Base-by-base conservation (phyloP, 2,113 vertebrate species). In the Dryoscopus gambensis region DNA sequence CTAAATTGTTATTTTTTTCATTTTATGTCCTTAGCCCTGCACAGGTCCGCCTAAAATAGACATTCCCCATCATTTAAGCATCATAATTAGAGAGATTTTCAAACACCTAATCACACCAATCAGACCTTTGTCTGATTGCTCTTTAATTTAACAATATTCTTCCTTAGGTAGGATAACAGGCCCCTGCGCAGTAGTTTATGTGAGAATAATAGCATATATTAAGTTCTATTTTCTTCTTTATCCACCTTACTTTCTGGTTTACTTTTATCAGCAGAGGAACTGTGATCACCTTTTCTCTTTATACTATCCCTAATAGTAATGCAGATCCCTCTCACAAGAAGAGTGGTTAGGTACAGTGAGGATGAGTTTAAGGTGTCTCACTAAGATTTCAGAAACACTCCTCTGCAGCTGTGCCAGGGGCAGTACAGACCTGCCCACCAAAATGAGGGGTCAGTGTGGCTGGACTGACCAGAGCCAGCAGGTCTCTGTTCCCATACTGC, bases 31-130 rank as follows among this genome's bases (percentile, higher is more conserved):
- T 73, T 86, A 57, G 27, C 10, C 22, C n/a, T 68, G 10, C 15
- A 57, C 12, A 65, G 8, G 17, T 80, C 55, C 7, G 11, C 53
- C 67, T 74, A 63, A 90, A 90, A 94, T 55, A 95, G 67, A 83
- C 9, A 42, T 10, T 90, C 9, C 11, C 13, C 39, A 50, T 65
- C 28, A 59, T 53, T 93, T 56, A 70, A 80, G n/a, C 50, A 60
- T 62, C 46, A 39, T 77, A 59, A 88, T 95, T 76, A 80, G 31
- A 84, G 77, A 74, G 56, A 79, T 76, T 94, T 96, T 87, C 52
- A 75, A 87, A 93, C 25, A 64, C 15, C 11, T 87, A 87, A 87
- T 89, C 84, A 75, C 1, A 2, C 37, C 60, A 40, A 60, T 60
- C 57, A 60, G 62, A 77, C n/a, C 46, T 46, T 88, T 88, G 60